phyloP scores from a whole-genome alignment of 2,113 vertebrate genomes.

The Amia ocellicauda region DNA sequence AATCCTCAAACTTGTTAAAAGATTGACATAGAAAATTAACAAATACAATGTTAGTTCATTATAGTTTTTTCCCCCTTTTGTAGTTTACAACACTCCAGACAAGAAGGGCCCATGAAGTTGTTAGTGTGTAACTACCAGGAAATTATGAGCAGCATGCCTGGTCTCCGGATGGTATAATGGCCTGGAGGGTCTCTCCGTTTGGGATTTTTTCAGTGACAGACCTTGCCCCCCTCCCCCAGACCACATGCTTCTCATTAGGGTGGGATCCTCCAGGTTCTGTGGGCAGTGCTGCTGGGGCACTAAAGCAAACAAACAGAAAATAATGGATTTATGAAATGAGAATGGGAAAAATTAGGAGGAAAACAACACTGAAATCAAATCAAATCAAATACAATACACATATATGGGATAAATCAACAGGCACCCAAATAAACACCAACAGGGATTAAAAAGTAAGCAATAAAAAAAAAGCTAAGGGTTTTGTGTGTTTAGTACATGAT shows the following conservation, averaged over 20 bases:
- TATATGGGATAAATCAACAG: neutral
- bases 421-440: neutral
- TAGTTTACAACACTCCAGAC: too few species aligned
- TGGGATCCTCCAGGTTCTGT: neutral
- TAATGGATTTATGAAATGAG: slow-evolving; percentile 32
- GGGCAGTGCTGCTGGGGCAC: slow-evolving; percentile 28
- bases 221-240: slow-evolving; percentile 16
- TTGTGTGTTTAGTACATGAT: too few species aligned
- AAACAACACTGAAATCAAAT: slow-evolving; percentile 20
- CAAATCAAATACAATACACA: neutral
- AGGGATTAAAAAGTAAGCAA: neutral
- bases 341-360: slow-evolving; percentile 20
- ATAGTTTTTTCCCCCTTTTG: too few species aligned
- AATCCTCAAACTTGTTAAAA: too few species aligned
- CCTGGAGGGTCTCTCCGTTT: neutral
- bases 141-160: slow-evolving; percentile 28
- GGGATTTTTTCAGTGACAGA: slow-evolving; percentile 20
- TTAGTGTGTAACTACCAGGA: neutral
- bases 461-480: neutral
- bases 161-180: slow-evolving; percentile 7
- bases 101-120: too few species aligned
- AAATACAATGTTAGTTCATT: too few species aligned
- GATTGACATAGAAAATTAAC: too few species aligned
- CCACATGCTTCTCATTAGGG: slow-evolving; percentile 26
- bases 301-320: slow-evolving; percentile 38